These are phyloP conservation scores for Sebastes kiyomatsui DNA, from an alignment of 2,797 vertebrate species.

Conservation along the genomic window DNA sequence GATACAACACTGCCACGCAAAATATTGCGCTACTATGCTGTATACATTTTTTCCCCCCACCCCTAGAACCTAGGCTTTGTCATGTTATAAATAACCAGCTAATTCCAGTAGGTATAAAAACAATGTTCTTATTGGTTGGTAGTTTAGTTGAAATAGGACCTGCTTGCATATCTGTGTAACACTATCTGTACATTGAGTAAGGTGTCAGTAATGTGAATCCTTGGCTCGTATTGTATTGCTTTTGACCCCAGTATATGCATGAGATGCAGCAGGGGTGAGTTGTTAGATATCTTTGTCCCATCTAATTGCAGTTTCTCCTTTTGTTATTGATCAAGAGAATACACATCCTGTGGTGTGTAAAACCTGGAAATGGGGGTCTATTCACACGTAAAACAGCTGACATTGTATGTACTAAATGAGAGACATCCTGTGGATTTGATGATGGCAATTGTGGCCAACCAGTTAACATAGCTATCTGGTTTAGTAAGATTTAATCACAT, in stretches of 20 bases:
- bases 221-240: slow-evolving; percentile 48
- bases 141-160: slow-evolving; percentile 40
- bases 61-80: background rate
- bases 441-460: slow-evolving; percentile 33
- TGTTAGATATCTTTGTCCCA: slow-evolving; percentile 47
- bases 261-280: background rate
- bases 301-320: slow-evolving; percentile 42
- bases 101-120: slow-evolving; percentile 19
- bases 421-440: slow-evolving; percentile 71
- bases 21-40: no score
- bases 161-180: slow-evolving; percentile 43
- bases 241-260: slow-evolving; percentile 35
- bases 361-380: slow-evolving; percentile 53
- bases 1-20: no score
- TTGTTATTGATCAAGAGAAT: slow-evolving; percentile 65
- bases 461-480: slow-evolving; percentile 52
- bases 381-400: slow-evolving; percentile 66
- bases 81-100: slow-evolving; percentile 24
- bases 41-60: no score
- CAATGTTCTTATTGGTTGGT: slow-evolving; percentile 16
- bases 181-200: slow-evolving; percentile 44
- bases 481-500: slow-evolving; percentile 57
- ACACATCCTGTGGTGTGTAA: slow-evolving; percentile 56
- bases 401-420: slow-evolving; percentile 64
- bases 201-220: slow-evolving; percentile 53